phyloP scores from a whole-genome alignment of 2,113 vertebrate species.

The Ptychochromis oligacanthus region DNA sequence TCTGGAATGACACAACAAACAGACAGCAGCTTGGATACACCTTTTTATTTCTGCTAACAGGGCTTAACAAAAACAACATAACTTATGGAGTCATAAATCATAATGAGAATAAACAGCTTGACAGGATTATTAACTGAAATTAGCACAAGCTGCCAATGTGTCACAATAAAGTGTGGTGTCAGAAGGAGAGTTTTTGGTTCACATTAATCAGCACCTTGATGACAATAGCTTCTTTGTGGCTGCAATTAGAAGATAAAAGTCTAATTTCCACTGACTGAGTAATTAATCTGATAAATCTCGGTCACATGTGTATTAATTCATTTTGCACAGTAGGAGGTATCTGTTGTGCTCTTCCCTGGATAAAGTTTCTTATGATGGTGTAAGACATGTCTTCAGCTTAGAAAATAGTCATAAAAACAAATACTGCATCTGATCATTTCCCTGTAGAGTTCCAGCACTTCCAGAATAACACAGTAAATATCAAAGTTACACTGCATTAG shows the following conservation, averaged over 20 bases:
- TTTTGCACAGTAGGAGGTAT: neutral
- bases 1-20: conserved; percentile 26
- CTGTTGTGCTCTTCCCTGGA: neutral
- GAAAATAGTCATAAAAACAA: conserved; percentile 7
- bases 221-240: conserved; percentile 50
- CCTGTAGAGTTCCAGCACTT: conserved; percentile 27
- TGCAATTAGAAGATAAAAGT: neutral
- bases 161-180: conserved; percentile 13
- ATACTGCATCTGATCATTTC: conserved; percentile 37
- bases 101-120: neutral
- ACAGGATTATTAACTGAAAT: conserved; percentile 31
- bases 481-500: conserved; percentile 23
- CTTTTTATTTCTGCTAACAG: conserved; percentile 12
- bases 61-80: conserved; percentile 40
- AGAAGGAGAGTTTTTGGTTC: neutral
- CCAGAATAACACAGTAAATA: conserved; percentile 23
- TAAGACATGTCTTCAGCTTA: neutral
- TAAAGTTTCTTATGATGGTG: neutral
- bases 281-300: neutral
- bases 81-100: conserved; percentile 31
- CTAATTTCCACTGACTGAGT: neutral
- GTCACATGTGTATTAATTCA: neutral
- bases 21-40: conserved; percentile 17
- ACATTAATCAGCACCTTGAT: conserved; percentile 1
- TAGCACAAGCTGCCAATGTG: conserved; percentile 22